Percentiles rank a stretch among this genome's conserved stretches.
Conservation (phyloP, 2,888 invertebrate genomes). For the Myathropa florea region DNA sequence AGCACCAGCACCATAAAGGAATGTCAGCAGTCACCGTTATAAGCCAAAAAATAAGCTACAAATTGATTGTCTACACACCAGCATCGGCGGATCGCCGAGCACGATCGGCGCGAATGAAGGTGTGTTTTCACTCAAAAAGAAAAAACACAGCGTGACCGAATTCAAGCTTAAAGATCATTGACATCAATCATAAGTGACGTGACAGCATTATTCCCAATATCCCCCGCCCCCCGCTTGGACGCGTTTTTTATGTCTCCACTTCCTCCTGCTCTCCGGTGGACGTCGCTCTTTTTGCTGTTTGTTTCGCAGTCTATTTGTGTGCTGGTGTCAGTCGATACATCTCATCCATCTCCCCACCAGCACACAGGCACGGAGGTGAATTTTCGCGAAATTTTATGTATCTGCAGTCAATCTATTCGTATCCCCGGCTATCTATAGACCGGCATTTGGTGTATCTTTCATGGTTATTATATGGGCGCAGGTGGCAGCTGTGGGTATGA, state of each 20-base stretch:
- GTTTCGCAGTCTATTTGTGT: slow-evolving; percentile 42
- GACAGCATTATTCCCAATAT: slow-evolving; percentile 15
- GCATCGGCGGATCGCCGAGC: background rate
- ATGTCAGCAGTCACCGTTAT: background rate
- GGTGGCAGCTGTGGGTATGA: slow-evolving; percentile 25
- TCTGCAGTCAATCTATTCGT: slow-evolving; percentile 9
- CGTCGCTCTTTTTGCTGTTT: background rate
- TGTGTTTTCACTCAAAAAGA: background rate
- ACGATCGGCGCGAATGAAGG: background rate
- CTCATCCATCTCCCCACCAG: background rate
- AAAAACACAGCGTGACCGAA: slow-evolving; percentile 40
- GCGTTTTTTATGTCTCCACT: background rate
- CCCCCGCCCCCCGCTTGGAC: background rate
- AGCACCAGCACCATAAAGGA: background rate
- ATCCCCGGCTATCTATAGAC: background rate
- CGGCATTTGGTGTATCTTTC: slow-evolving; percentile 13
- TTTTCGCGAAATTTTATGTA: slow-evolving; percentile 22
- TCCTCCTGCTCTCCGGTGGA: background rate
- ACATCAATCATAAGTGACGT: slow-evolving; percentile 57
- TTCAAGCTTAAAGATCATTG: slow-evolving; percentile 60
- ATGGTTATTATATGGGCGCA: slow-evolving; percentile 41
- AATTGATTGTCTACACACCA: background rate
- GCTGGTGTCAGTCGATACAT: background rate
- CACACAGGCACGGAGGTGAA: background rate
- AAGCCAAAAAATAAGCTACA: background rate